phyloP scores from a whole-genome alignment of 2,888 invertebrate species.

The Tenthredo mesomela region DNA sequence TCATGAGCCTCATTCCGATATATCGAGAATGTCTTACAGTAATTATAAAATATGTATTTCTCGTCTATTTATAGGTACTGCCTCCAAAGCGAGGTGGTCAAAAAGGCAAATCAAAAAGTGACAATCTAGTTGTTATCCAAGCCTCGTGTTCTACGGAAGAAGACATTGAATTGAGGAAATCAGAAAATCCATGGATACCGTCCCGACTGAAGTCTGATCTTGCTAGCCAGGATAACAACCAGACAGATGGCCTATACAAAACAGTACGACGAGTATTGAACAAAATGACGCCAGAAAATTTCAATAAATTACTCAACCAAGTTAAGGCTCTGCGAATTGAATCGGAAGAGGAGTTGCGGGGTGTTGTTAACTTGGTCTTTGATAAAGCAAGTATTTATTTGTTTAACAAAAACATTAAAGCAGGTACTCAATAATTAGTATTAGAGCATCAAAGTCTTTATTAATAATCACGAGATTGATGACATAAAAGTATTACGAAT shows the following conservation, averaged over 20 bases:
- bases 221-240: conserved; percentile 74
- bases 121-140: conserved; percentile 81
- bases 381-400: conserved; percentile 83
- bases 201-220: conserved; percentile 79
- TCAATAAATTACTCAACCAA: conserved; percentile 87
- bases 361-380: conserved; percentile 92
- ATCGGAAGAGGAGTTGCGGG: conserved; percentile 86
- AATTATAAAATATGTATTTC: background rate
- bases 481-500: background rate
- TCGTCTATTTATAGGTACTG: background rate
- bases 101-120: conserved; percentile 74
- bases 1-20: background rate
- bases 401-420: background rate
- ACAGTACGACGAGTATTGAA: conserved; percentile 92
- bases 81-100: conserved; percentile 69
- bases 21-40: background rate
- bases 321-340: conserved; percentile 87
- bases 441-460: conserved; percentile 2
- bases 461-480: background rate
- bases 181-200: conserved; percentile 94
- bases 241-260: conserved; percentile 82
- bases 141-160: conserved; percentile 84
- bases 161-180: conserved; percentile 89
- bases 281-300: conserved; percentile 95
- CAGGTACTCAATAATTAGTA: background rate